phyloP scores from a whole-genome alignment of 1,140 invertebrate genomes.

The Berghia stephanieae region DNA sequence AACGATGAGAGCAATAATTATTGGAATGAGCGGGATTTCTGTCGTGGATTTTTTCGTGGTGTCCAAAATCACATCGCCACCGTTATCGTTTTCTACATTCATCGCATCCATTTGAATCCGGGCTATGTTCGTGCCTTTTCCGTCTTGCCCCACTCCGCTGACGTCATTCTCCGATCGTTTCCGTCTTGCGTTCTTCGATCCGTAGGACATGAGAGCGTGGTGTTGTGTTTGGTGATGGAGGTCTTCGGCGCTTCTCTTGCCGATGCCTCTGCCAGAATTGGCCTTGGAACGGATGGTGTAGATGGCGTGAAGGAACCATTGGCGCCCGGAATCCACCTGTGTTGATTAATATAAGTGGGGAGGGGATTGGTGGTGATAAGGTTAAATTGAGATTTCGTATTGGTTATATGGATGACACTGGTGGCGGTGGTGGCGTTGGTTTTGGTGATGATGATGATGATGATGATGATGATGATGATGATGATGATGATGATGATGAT shows the following conservation, averaged over 20 bases:
- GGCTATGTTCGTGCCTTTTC: conserved; percentile 65
- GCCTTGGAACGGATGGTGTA: conserved; percentile 60
- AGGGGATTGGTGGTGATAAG: not conserved
- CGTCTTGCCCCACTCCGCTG: conserved; percentile 46
- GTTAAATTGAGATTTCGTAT: not conserved
- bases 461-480: too few relatives aligned
- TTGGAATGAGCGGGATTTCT: conserved; percentile 47
- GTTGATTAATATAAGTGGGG: not conserved
- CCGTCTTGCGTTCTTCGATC: conserved; percentile 5
- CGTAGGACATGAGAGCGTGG: not conserved
- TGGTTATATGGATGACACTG: too few relatives aligned
- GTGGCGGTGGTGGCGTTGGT: too few relatives aligned
- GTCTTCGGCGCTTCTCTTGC: conserved; percentile 47
- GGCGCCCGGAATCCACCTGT: conserved; percentile 61
- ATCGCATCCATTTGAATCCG: conserved; percentile 47
- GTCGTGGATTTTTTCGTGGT: conserved; percentile 35
- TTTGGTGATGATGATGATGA: too few relatives aligned
- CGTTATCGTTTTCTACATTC: conserved; percentile 33
- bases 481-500: too few relatives aligned
- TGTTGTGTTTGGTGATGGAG: conserved; percentile 3
- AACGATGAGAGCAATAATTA: conserved; percentile 47
- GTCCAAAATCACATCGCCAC: conserved; percentile 37
- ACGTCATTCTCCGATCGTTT: conserved; percentile 43
- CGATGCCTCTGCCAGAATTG: conserved; percentile 42
- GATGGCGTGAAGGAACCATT: conserved; percentile 67